These are phyloP conservation scores for Ariolimax columbianus DNA, from an alignment of 2,888 invertebrate genomes.

Conservation along the genomic window DNA sequence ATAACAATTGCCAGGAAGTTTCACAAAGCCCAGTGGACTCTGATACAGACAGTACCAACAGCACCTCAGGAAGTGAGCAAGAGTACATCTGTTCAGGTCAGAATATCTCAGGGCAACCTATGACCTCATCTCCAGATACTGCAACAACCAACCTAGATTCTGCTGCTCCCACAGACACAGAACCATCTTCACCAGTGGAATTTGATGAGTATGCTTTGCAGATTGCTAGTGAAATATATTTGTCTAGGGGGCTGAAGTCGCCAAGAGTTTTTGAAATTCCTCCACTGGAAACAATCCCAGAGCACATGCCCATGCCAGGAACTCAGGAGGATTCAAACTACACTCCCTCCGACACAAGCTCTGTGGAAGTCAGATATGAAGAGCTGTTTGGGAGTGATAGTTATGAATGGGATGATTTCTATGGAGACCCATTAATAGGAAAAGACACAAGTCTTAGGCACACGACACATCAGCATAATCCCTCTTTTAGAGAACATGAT, in stretches of 20 bases:
- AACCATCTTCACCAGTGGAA: constrained; percentile 12
- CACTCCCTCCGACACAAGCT: constrained; percentile 60
- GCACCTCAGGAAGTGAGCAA: constrained; percentile 48
- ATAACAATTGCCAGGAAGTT: constrained; percentile 9
- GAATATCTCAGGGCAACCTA: constrained; percentile 11
- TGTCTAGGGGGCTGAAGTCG: constrained; percentile 65
- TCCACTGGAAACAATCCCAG: constrained; percentile 67
- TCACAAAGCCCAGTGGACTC: constrained; percentile 30
- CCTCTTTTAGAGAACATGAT: constrained; percentile 38
- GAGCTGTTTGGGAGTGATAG: constrained; percentile 62
- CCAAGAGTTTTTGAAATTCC: constrained; percentile 61
- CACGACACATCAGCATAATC: constrained; percentile 26
- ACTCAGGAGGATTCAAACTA: constrained; percentile 40
- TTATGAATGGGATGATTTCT: constrained; percentile 75
- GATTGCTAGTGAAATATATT: constrained; percentile 67
- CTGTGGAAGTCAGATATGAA: constrained; percentile 60
- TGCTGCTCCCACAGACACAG: not conserved
- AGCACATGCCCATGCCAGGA: constrained; percentile 56
- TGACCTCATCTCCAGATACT: constrained; percentile 16
- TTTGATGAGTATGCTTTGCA: constrained; percentile 56
- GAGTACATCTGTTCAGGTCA: constrained; percentile 51
- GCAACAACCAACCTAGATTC: not conserved
- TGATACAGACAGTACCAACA: constrained; percentile 37
- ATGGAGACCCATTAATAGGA: constrained; percentile 68
- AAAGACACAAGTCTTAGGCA: constrained; percentile 51